Base-by-base conservation (phyloP, 2,888 invertebrate species). In the Napeogenes sylphis region DNA sequence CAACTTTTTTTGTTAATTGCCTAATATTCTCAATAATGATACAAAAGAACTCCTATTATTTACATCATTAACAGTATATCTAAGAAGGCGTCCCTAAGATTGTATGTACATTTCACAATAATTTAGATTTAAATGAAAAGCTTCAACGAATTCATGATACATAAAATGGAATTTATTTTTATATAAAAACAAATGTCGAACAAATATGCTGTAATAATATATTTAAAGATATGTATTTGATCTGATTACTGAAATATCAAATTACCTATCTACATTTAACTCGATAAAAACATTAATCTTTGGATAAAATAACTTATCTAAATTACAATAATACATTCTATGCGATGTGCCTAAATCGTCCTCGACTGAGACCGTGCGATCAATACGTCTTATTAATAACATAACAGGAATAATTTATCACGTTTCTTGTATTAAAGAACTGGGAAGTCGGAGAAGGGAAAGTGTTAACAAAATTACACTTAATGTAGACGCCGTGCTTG, bases 11-110 rank as follows among this genome's bases (percentile, higher is more conserved):
- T 51, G 30, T 45, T 62, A 61, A 61, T 63, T 59, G 30, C 59
- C 68, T 69, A 66, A 45, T 58, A 59, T 61, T 63, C 61, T 58
- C 63, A 58, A 55, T 65, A 54, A 63, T 56, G 56, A 58, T 68
- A 64, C 51, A 59, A 63, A 62, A 62, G 56, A 74, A 74, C 68
- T 67, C 70, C 65, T 77, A 75, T 57, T 72, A 74, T 71, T 73
- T 74, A 76, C 74, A 77, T 69, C 54, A 57, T 42, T 61, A 75
- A 73, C 62, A 75, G 73, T 78, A 74, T 77, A 77, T 81, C 86
- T 87, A 87, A 82, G 86, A 88, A 88, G 88, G 88, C 88, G 77
- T 80, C 82, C 76, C 86, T 87, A 87, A 81, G 79, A 70, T 66
- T 76, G 77, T 73, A 71, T 73, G 69, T 73, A 75, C 73, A 72